phyloP scores from a whole-genome alignment of 2,113 vertebrate species.

The Paramormyrops kingsleyae region DNA sequence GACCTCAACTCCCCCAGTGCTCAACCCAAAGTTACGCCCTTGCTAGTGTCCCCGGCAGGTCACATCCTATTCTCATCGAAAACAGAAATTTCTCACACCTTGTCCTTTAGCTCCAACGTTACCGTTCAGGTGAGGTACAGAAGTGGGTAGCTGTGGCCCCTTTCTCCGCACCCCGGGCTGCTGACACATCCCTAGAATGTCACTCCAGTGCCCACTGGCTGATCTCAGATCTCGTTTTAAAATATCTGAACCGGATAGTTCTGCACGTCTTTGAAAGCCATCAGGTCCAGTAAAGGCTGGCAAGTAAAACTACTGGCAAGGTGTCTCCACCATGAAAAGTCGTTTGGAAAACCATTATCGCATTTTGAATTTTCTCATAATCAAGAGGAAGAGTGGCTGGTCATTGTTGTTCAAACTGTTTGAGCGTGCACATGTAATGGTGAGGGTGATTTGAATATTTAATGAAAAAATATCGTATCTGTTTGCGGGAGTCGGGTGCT shows the following conservation, averaged over 20 bases:
- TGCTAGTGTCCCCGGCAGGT: neutral
- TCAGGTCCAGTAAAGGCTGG: neutral
- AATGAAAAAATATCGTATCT: slow-evolving; percentile 26
- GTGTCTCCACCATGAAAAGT: neutral
- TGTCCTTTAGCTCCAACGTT: neutral
- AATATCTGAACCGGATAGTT: neutral
- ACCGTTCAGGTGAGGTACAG: neutral
- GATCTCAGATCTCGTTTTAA: neutral
- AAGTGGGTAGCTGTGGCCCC: accelerated
- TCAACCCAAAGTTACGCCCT: neutral
- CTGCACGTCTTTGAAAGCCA: neutral
- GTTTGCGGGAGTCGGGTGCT: slow-evolving; percentile 43
- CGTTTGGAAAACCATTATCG: neutral
- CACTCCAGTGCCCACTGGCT: neutral
- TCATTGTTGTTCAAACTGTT: slow-evolving; percentile 31
- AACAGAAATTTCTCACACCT: neutral
- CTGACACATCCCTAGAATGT: neutral
- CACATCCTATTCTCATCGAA: neutral
- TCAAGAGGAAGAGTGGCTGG: neutral
- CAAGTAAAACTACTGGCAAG: neutral
- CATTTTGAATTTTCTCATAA: neutral
- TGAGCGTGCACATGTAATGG: slow-evolving; percentile 33
- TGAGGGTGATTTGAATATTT: slow-evolving; percentile 39
- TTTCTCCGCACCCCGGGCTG: neutral
- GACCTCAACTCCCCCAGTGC: neutral